phyloP scores from a whole-genome alignment of 2,113 vertebrate species.

The Neofelis nebulosa region DNA sequence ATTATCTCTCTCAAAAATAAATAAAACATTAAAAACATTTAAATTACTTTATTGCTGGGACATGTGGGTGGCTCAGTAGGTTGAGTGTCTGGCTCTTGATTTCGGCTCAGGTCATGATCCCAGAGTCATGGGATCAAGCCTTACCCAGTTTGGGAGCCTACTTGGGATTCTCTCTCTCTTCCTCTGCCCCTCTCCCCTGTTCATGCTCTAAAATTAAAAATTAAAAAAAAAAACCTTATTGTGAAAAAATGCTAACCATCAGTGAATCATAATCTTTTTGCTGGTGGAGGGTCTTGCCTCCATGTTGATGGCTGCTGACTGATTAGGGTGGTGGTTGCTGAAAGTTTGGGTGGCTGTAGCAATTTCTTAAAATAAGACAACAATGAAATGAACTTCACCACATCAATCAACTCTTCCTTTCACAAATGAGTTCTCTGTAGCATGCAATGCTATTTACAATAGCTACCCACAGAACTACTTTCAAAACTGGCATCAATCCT shows the following conservation, averaged over 20 bases:
- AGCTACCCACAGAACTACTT: neutral
- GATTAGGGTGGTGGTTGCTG: neutral
- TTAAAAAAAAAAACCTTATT: neutral
- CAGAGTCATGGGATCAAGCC: neutral
- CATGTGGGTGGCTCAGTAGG: neutral
- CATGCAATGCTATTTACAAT: neutral
- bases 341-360: neutral
- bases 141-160: neutral
- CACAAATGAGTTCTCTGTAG: neutral
- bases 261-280: neutral
- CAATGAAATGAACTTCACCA: neutral
- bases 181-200: no score
- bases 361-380: neutral
- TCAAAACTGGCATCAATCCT: neutral
- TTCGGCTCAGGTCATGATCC: neutral
- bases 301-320: neutral
- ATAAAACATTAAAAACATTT: no score
- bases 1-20: no score
- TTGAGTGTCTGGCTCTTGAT: neutral
- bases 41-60: neutral
- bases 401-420: neutral
- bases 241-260: neutral
- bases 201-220: neutral
- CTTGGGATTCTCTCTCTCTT: neutral
- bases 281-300: neutral